phyloP scores from a whole-genome alignment of 2,797 vertebrate species.

The Gymnocypris eckloni region DNA sequence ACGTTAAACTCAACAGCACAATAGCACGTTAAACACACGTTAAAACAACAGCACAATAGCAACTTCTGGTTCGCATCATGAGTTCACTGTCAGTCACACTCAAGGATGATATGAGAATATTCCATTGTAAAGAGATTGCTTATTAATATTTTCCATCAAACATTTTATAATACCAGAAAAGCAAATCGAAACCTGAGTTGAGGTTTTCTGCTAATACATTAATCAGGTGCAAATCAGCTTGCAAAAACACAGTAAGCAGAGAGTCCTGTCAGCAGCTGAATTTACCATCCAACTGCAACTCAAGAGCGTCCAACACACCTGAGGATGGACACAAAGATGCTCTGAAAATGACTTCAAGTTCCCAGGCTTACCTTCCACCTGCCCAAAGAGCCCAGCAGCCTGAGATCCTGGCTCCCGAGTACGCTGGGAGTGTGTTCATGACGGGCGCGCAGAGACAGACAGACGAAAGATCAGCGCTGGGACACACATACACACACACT shows the following conservation, averaged over 20 bases:
- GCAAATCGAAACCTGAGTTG: not conserved
- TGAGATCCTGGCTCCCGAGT: constrained; percentile 88
- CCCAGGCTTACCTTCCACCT: constrained; percentile 85
- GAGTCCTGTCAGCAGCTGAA: constrained; percentile 2
- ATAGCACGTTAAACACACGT: no score
- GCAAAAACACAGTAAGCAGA: not conserved
- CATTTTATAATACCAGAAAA: constrained; percentile 49
- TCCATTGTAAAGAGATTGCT: not conserved
- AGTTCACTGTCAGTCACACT: not conserved
- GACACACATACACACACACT: constrained; percentile 47
- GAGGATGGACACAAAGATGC: not conserved
- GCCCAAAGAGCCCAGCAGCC: constrained; percentile 89
- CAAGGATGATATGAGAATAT: not conserved
- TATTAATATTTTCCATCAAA: not conserved
- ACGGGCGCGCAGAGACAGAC: constrained; percentile 51
- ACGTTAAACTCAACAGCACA: not conserved
- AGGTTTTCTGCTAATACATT: not conserved
- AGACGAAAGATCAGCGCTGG: constrained; percentile 54
- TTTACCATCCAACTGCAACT: not conserved
- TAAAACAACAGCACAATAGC: no score
- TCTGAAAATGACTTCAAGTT: constrained; percentile 1
- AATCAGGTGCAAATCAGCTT: not conserved
- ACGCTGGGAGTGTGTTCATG: constrained; percentile 86
- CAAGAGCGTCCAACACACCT: not conserved
- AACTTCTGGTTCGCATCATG: not conserved